phyloP scores from a whole-genome alignment of 2,888 invertebrate species.

The Isotomurus palustris region DNA sequence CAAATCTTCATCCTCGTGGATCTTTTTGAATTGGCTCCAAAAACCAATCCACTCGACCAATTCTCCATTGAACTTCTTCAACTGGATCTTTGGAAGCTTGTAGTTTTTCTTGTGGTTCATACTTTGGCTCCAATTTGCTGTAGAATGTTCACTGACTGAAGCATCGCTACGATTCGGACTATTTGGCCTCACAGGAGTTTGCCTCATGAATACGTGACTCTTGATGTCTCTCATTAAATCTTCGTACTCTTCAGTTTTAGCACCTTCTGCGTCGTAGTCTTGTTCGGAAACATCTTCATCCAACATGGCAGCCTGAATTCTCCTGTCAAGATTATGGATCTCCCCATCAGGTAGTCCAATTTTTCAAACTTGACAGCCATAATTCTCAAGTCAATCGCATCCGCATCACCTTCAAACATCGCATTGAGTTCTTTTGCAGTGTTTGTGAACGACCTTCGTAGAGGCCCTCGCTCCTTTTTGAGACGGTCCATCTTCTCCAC shows the following conservation, averaged over 20 bases:
- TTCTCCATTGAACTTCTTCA: background rate
- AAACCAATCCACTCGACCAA: background rate
- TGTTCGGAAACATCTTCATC: background rate
- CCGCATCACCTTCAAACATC: background rate
- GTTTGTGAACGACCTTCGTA: background rate
- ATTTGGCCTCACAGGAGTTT: background rate
- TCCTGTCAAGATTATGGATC: background rate
- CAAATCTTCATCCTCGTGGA: background rate
- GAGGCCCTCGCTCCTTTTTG: background rate
- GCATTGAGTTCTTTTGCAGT: background rate
- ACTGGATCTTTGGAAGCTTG: background rate
- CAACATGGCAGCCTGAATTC: background rate
- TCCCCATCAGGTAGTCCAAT: background rate
- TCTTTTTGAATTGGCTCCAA: too few relatives aligned
- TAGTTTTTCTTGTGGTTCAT: background rate
- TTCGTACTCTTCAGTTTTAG: background rate
- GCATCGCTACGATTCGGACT: background rate
- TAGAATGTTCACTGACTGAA: background rate
- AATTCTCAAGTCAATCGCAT: background rate
- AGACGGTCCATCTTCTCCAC: background rate
- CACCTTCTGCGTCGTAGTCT: background rate
- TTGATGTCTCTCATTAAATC: background rate
- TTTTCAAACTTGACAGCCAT: background rate
- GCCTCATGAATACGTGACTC: background rate
- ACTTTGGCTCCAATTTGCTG: too few relatives aligned